Percentiles rank a stretch among this genome's conserved stretches.
phyloP scores from a whole-genome alignment of 1,140 invertebrate species.

The Solen grandis region DNA sequence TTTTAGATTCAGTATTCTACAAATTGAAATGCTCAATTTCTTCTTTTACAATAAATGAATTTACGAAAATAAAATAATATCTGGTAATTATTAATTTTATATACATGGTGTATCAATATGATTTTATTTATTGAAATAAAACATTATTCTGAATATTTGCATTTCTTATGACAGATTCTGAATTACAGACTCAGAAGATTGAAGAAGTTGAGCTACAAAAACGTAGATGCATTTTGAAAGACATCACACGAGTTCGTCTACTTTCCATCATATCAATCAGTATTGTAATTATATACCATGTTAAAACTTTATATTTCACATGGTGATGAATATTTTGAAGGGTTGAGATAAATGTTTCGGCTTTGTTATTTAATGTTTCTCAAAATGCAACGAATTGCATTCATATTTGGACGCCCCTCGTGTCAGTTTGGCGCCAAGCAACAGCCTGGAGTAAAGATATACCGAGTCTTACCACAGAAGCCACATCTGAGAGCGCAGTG shows the following conservation, averaged over 20 bases:
- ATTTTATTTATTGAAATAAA: too few relatives aligned
- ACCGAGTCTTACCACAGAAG: constrained; percentile 31
- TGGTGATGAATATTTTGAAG: too few relatives aligned
- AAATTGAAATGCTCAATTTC: background rate
- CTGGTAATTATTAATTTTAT: background rate
- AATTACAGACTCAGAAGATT: too few relatives aligned
- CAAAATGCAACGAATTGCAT: background rate
- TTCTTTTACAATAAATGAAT: background rate
- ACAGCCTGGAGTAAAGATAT: background rate
- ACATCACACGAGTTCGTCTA: too few relatives aligned
- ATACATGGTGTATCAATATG: background rate
- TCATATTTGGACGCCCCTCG: background rate
- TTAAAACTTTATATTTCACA: background rate
- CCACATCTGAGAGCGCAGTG: constrained; percentile 43
- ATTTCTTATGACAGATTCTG: too few relatives aligned
- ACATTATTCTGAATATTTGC: too few relatives aligned
- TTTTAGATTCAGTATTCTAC: background rate
- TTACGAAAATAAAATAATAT: background rate
- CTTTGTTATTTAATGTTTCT: too few relatives aligned
- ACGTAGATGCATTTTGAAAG: too few relatives aligned
- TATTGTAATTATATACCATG: background rate
- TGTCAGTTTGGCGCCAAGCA: background rate
- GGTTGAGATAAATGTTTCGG: background rate
- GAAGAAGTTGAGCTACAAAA: too few relatives aligned
- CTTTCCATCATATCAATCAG: too few relatives aligned